A percentile compares a stretch with the other conserved stretches of the same genome.
phyloP scores from a whole-genome alignment of 1,140 invertebrate genomes.

The Cataglyphis hispanica region DNA sequence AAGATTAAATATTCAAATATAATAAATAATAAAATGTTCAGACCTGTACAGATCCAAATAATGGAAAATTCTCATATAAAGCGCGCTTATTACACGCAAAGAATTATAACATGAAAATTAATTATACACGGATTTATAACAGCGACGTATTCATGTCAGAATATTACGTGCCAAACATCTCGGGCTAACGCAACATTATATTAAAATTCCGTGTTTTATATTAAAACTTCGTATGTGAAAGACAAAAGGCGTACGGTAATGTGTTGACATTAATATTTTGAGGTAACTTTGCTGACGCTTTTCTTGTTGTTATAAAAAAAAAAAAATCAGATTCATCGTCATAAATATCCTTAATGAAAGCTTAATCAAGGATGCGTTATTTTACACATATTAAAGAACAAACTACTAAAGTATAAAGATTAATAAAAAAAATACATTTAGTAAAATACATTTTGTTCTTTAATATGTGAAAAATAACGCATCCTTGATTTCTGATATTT shows the following conservation, averaged over 20 bases:
- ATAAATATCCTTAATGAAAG: constrained; percentile 53
- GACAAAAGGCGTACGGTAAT: constrained; percentile 41
- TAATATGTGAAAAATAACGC: background rate
- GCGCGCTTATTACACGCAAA: background rate
- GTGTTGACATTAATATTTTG: constrained; percentile 60
- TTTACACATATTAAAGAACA: too few species aligned
- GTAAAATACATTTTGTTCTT: too few species aligned
- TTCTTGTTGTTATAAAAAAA: constrained; percentile 53
- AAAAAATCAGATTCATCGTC: background rate
- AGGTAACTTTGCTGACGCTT: constrained; percentile 39
- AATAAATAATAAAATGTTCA: constrained; percentile 45
- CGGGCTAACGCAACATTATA: constrained; percentile 48
- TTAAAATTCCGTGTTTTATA: constrained; percentile 61
- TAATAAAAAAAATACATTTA: too few species aligned
- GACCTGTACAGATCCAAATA: constrained; percentile 10
- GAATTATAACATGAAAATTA: constrained; percentile 52
- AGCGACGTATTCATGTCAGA: constrained; percentile 31
- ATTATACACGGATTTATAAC: constrained; percentile 36
- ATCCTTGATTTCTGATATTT: background rate
- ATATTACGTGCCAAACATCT: constrained; percentile 54
- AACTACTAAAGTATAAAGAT: too few species aligned
- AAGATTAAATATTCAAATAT: constrained; percentile 16
- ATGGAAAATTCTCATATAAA: constrained; percentile 32
- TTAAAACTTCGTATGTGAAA: constrained; percentile 49
- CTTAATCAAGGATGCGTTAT: too few species aligned